Conservation (phyloP, 92 coral and sea anemone species). For the Hydrozoanthus gracilis region DNA sequence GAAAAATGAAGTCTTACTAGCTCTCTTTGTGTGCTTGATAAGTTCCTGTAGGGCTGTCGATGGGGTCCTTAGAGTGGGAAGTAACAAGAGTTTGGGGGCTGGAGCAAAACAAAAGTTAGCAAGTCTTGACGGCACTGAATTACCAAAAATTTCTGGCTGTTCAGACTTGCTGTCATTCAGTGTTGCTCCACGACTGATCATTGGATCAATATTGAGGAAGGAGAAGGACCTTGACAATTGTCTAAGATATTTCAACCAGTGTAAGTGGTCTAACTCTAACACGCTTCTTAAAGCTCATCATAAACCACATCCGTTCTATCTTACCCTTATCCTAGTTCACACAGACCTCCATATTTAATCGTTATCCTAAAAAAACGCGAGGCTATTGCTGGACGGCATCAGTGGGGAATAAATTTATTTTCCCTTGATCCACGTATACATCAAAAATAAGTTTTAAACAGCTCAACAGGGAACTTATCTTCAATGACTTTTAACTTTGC, state of each 20-base stretch:
- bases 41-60: background rate
- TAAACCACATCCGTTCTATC: background rate
- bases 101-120: background rate
- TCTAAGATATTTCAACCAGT: background rate
- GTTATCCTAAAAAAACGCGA: background rate
- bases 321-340: background rate
- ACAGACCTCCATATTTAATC: background rate
- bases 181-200: background rate
- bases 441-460: background rate
- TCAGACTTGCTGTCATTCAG: background rate
- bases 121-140: background rate
- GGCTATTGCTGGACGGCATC: background rate
- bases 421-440: background rate
- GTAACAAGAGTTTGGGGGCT: background rate
- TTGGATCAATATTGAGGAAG: background rate
- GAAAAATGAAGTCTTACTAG: background rate
- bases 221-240: constrained; percentile 8
- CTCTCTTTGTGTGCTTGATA: background rate
- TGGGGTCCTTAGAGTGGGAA: background rate
- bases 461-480: background rate
- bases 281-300: background rate
- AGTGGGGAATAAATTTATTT: background rate
- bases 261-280: constrained; percentile 1
- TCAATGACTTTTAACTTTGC: background rate
- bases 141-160: background rate